phyloP scores from a whole-genome alignment of 2,113 vertebrate species.

The Okapia johnstoni region DNA sequence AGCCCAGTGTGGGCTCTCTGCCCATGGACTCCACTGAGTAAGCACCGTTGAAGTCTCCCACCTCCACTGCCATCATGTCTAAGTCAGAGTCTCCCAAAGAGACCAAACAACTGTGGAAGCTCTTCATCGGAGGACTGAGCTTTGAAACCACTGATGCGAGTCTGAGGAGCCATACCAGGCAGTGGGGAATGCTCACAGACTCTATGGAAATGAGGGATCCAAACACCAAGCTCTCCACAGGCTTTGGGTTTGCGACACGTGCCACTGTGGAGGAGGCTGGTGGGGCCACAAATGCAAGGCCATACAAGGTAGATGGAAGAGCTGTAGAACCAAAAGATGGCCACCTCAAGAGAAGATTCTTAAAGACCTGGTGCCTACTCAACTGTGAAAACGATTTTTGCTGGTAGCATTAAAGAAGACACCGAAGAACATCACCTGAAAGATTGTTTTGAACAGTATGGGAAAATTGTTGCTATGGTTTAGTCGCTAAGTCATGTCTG shows the following conservation, averaged over 20 bases:
- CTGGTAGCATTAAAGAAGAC: not conserved
- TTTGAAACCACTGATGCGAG: not conserved
- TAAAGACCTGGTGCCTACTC: not conserved
- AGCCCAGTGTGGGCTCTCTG: not conserved
- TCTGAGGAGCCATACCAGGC: not conserved
- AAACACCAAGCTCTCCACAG: not conserved
- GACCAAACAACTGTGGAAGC: not conserved
- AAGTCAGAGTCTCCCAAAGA: not conserved
- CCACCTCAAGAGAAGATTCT: not conserved
- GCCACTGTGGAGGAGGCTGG: not conserved
- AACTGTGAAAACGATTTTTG: not conserved
- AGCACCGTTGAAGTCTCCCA: not conserved
- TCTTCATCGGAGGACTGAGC: not conserved
- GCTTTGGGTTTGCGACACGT: not conserved
- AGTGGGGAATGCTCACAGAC: not conserved
- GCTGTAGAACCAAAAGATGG: not conserved
- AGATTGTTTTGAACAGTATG: not conserved
- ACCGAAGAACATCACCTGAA: not conserved
- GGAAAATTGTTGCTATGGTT: not conserved
- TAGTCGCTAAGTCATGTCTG: not conserved
- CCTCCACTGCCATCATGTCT: not conserved
- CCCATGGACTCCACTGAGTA: not conserved
- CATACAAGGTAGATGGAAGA: not conserved
- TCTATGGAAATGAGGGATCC: not conserved
- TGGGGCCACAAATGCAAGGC: not conserved